A percentile compares a stretch with the other conserved stretches of the same genome.
Evolutionary conservation across 2,113 vertebrate species (phyloP).

Genomic region (Ia io): DNA sequence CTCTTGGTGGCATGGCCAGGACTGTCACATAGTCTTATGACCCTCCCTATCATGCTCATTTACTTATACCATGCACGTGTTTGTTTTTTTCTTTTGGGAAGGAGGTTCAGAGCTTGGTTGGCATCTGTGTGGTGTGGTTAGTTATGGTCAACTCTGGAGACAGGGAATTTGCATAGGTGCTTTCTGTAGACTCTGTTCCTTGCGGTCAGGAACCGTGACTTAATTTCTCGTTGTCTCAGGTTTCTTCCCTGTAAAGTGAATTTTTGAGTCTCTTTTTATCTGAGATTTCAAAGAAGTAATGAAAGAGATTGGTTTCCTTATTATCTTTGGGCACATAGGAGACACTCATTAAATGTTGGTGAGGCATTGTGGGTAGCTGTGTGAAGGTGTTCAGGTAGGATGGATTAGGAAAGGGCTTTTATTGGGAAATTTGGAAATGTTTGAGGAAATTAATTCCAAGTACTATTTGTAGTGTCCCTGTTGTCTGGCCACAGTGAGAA

Average conservation of each 20-base stretch:
- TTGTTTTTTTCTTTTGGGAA: conserved; percentile 33
- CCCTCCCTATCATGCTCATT: neutral
- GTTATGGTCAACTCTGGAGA: conserved; percentile 55
- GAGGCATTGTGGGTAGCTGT: neutral
- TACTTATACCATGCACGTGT: neutral
- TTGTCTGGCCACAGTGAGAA: neutral
- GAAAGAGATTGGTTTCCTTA: neutral
- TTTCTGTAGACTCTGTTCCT: conserved; percentile 32
- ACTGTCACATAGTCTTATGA: neutral
- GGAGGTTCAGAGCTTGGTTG: conserved; percentile 23
- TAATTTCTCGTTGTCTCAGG: conserved; percentile 49
- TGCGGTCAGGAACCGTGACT: conserved; percentile 12
- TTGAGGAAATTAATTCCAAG: neutral
- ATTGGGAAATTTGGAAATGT: neutral
- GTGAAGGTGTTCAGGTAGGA: neutral
- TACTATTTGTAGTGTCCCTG: neutral
- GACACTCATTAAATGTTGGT: neutral
- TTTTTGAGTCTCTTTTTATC: conserved; percentile 3
- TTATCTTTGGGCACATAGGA: neutral
- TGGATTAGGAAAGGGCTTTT: neutral
- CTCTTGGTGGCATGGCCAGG: neutral
- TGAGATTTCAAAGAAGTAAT: neutral
- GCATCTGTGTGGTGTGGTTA: conserved; percentile 28
- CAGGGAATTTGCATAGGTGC: conserved; percentile 43
- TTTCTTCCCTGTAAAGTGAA: conserved; percentile 21